A percentile compares a stretch with the other conserved stretches of the same genome.
Conservation (phyloP, 1,140 invertebrate genomes). For the Drosophila grimshawi region DNA sequence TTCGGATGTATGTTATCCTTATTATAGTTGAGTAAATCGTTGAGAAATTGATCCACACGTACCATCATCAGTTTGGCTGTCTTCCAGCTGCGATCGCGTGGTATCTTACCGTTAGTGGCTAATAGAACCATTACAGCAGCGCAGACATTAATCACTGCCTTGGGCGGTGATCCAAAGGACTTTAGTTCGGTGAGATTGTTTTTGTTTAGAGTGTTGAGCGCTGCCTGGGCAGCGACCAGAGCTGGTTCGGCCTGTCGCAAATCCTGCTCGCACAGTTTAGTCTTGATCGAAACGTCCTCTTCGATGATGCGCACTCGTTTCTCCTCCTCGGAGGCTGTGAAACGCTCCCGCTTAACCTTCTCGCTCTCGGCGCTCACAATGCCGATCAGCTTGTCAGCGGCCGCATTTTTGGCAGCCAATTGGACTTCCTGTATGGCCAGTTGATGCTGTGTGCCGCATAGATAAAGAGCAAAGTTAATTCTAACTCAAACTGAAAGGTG, state of each 20-base stretch:
- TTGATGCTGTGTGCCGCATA: slow-evolving; percentile 86
- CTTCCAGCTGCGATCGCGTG: slow-evolving; percentile 97
- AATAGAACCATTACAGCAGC: slow-evolving; percentile 95
- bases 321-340: slow-evolving; percentile 92
- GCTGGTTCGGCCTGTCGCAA: slow-evolving; percentile 96
- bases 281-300: slow-evolving; percentile 92
- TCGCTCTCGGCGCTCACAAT: slow-evolving; percentile 95
- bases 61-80: slow-evolving; percentile 91
- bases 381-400: slow-evolving; percentile 94
- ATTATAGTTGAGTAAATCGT: slow-evolving; percentile 94
- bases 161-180: slow-evolving; percentile 94
- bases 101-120: slow-evolving; percentile 94
- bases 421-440: slow-evolving; percentile 95
- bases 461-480: slow-evolving; percentile 15
- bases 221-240: slow-evolving; percentile 94
- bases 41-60: slow-evolving; percentile 92
- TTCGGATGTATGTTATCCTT: slow-evolving; percentile 97
- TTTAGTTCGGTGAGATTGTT: slow-evolving; percentile 97
- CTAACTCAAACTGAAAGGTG: slow-evolving; percentile 50
- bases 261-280: slow-evolving; percentile 95
- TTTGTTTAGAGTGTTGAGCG: slow-evolving; percentile 97
- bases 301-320: slow-evolving; percentile 94
- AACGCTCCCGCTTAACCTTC: slow-evolving; percentile 95
- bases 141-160: slow-evolving; percentile 93
- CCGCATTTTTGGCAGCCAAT: slow-evolving; percentile 93